phyloP scores from a whole-genome alignment of 2,888 invertebrate species.

The Catocala fraxini region DNA sequence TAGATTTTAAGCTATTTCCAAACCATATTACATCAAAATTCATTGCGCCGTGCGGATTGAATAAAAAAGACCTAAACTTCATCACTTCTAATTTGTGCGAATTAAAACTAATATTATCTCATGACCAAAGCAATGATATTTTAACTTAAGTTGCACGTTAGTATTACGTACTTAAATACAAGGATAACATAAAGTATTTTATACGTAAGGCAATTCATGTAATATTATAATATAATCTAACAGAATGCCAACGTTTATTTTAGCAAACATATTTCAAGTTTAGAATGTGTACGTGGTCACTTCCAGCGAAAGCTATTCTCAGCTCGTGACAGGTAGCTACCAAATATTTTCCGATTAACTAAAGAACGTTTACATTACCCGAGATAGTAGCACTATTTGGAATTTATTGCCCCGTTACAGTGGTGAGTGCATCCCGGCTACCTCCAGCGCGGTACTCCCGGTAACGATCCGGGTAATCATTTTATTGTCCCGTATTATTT shows the following conservation, averaged over 20 bases:
- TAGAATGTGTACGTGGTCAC: slow-evolving; percentile 4
- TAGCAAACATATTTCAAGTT: slow-evolving; percentile 2
- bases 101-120: no score
- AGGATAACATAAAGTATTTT: no score
- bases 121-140: no score
- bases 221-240: no score
- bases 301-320: slow-evolving; percentile 28
- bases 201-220: no score
- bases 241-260: neutral
- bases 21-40: no score
- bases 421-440: slow-evolving; percentile 75
- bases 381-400: slow-evolving; percentile 75
- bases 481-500: slow-evolving; percentile 4
- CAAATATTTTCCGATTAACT: slow-evolving; percentile 78
- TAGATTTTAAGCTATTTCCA: no score
- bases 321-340: slow-evolving; percentile 50
- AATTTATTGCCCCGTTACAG: slow-evolving; percentile 79
- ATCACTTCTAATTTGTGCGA: no score
- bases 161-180: no score
- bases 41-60: no score
- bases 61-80: no score
- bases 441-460: slow-evolving; percentile 51
- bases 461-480: slow-evolving; percentile 42
- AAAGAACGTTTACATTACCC: slow-evolving; percentile 76
- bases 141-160: no score